Evolutionary conservation across 2,113 vertebrate genomes (phyloP), one percentile per base, ranked within the genome.

Genomic region (Rhizomys pruinosus): DNA sequence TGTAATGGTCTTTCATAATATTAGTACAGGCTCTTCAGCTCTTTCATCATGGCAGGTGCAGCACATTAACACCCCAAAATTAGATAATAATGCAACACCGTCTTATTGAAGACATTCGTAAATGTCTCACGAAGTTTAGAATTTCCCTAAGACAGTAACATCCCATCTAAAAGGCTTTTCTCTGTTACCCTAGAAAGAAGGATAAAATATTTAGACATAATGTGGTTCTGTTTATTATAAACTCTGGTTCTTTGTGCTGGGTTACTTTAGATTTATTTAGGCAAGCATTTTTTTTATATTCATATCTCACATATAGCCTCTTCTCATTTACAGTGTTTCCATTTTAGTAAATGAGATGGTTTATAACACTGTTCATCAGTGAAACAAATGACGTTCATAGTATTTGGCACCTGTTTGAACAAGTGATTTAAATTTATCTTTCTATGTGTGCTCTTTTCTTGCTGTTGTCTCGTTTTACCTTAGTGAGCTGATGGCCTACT

Each of bases 101-200:
- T 92, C 92, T 97, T 96, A 74, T 90, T 97, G 47, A 86, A 87
- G 96, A 95, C 91, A 96, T 97, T 93, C 89, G 92, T 96, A 98
- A 97, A 93, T 96, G 95, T 96, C 96, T 91, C 2, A 34, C 97
- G 96, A 98, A 97, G 95, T 94, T 94, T 91, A 96, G 95, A 96
- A 91, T 97, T 95, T 97, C 95, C 90, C 96, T 96, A 90, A 96
- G 97, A 97, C 92, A 92, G 86, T 95, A 90, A 71, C 61, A 63
- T 97, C 95, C 87, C 25, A 79, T 90, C 95, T 97, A 96, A 97
- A 97, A 94, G 72, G 81, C 96, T 97, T 98, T 98, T 93, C 96
- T 96, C 92, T 97, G 92, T 93, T 95, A 16, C 93, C 94, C 39
- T 97, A 94, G 97, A 97, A 97, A 94, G 94, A 97, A 92, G 86